A percentile compares a stretch with the other conserved stretches of the same genome.
Conservation (phyloP, 2,113 vertebrate genomes). For the Ellobius talpinus region DNA sequence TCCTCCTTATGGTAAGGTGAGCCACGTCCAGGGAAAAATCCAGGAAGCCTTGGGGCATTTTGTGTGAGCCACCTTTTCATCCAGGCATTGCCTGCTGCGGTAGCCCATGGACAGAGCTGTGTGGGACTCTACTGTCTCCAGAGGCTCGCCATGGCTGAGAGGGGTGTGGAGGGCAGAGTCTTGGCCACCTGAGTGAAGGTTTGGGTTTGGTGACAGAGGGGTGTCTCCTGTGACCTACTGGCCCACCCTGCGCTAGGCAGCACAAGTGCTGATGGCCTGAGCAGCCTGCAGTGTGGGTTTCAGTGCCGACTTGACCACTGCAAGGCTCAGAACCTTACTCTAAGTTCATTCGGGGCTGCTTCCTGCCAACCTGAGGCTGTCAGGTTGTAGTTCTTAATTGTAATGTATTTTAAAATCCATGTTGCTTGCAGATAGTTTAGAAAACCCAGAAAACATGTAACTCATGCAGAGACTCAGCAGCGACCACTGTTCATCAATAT, state of each 20-base stretch:
- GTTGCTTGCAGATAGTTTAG: slow-evolving; percentile 66
- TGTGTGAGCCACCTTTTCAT: neutral
- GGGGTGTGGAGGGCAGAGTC: neutral
- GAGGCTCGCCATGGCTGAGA: neutral
- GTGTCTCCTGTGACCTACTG: neutral
- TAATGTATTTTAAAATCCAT: slow-evolving; percentile 64
- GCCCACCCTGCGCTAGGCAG: neutral
- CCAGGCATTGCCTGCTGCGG: neutral
- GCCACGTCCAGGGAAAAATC: neutral
- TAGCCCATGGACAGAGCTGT: neutral
- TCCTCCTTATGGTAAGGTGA: neutral
- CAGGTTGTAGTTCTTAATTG: neutral
- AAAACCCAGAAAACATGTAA: slow-evolving; percentile 62
- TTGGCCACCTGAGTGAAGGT: neutral
- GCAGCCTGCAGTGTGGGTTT: neutral
- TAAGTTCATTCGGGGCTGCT: neutral
- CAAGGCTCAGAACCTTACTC: neutral
- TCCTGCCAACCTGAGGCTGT: neutral
- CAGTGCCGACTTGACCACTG: neutral
- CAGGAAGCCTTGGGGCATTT: neutral
- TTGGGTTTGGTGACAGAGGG: neutral
- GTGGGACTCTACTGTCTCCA: neutral
- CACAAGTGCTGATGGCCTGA: neutral
- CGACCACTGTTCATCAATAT: slow-evolving; percentile 56
- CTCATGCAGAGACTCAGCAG: slow-evolving; percentile 36